Evolutionary conservation across 2,888 invertebrate genomes (phyloP).

Genomic region (Ceriagrion tenellum): DNA sequence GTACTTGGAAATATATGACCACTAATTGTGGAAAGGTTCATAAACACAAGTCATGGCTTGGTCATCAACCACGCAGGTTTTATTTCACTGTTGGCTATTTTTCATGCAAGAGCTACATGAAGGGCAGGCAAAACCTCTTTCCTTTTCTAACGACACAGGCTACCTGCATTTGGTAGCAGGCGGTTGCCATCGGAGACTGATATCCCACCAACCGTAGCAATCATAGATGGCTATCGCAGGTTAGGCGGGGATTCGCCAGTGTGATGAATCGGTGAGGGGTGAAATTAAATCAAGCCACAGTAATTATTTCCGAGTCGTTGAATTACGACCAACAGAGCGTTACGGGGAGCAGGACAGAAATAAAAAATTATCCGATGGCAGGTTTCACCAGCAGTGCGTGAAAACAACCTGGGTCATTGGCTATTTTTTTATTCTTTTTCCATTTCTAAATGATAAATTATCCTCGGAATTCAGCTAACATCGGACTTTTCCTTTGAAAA

Average conservation of each 20-base stretch:
- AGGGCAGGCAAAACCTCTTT: too few species aligned
- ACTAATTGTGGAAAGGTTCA: too few species aligned
- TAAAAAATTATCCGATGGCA: conserved; percentile 19
- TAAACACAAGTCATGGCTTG: too few species aligned
- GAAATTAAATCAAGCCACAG: conserved; percentile 60
- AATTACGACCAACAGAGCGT: conserved; percentile 56
- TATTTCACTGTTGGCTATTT: too few species aligned
- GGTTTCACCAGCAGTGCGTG: conserved; percentile 44
- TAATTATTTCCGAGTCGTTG: conserved; percentile 62
- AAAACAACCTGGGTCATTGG: conserved; percentile 41
- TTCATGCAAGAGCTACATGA: too few species aligned
- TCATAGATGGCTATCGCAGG: conserved; percentile 46
- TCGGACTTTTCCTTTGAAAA: neutral
- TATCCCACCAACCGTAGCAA: conserved; percentile 27
- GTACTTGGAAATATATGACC: too few species aligned
- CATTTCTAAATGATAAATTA: conserved; percentile 56
- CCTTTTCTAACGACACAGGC: neutral
- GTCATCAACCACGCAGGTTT: too few species aligned
- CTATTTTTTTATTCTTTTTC: conserved; percentile 17
- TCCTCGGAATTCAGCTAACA: neutral
- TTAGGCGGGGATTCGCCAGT: conserved; percentile 22
- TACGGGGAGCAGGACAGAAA: neutral
- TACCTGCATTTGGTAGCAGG: neutral
- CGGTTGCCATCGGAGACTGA: conserved; percentile 33
- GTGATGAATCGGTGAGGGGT: conserved; percentile 63